Conservation (phyloP, 2,888 invertebrate species). For the Bruchidius siliquastri region DNA sequence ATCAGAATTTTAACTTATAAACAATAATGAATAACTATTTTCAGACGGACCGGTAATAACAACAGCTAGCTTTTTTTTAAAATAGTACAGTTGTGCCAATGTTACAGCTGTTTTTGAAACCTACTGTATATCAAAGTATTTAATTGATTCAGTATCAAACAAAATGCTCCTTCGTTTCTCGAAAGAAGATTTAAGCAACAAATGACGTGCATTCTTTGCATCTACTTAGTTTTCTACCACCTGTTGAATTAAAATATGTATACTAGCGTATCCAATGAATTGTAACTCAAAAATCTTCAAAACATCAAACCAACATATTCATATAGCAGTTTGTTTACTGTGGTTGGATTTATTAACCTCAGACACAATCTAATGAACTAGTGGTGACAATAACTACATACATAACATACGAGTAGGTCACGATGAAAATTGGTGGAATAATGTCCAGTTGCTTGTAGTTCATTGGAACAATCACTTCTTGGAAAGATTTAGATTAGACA, state of each 20-base stretch:
- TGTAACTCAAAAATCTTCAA: too few species aligned
- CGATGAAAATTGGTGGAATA: too few species aligned
- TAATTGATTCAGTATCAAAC: background rate
- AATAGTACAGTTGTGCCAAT: conserved; percentile 33
- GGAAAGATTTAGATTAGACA: too few species aligned
- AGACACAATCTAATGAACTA: too few species aligned
- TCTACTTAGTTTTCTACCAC: background rate
- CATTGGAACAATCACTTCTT: too few species aligned
- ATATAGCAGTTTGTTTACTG: too few species aligned
- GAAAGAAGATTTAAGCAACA: background rate
- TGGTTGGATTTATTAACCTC: too few species aligned
- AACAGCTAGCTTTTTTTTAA: conserved; percentile 27
- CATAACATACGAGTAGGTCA: too few species aligned
- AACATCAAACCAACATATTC: too few species aligned
- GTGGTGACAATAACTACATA: too few species aligned
- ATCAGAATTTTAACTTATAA: background rate
- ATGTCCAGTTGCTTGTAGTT: too few species aligned
- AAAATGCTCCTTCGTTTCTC: background rate
- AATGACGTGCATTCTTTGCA: background rate
- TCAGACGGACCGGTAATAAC: conserved; percentile 11
- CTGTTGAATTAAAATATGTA: background rate
- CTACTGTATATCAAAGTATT: conserved; percentile 12
- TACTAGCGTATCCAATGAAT: too few species aligned
- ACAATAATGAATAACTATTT: conserved; percentile 4
- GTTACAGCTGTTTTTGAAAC: conserved; percentile 38